Evolutionary conservation across 2,888 invertebrate genomes (phyloP).

Genomic region (Microplitis deprimator): DNA sequence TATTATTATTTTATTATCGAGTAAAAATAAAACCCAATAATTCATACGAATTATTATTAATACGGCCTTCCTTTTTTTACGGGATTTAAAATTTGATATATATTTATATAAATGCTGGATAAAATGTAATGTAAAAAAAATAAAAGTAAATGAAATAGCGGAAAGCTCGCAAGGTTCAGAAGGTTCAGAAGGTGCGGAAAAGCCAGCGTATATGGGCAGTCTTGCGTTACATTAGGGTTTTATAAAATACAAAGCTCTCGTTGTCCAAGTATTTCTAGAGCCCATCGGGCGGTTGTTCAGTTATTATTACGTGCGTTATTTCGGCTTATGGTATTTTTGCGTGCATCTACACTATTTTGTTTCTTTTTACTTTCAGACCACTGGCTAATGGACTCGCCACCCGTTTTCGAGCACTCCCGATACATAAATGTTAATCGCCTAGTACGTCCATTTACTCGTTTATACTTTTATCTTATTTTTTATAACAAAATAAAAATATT

Average conservation of each 20-base stretch:
- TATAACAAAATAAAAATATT: neutral
- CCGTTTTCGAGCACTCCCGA: slow-evolving; percentile 31
- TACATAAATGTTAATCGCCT: slow-evolving; percentile 31
- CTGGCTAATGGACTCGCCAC: slow-evolving; percentile 43
- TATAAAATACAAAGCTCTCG: slow-evolving; percentile 62
- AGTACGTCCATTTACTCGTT: slow-evolving; percentile 9
- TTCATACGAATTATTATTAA: no score
- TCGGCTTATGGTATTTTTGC: slow-evolving; percentile 60
- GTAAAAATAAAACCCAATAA: neutral
- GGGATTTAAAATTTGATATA: no score
- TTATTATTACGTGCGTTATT: slow-evolving; percentile 61
- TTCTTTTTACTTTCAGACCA: slow-evolving; percentile 34
- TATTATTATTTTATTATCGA: neutral
- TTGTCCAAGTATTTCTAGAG: slow-evolving; percentile 21
- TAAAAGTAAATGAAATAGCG: slow-evolving; percentile 3
- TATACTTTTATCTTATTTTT: neutral
- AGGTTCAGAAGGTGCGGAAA: slow-evolving; percentile 4
- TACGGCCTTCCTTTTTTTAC: no score
- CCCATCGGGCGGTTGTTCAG: slow-evolving; percentile 46
- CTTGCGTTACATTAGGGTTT: slow-evolving; percentile 65
- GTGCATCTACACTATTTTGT: slow-evolving; percentile 57
- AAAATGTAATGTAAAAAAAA: neutral
- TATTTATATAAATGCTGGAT: no score
- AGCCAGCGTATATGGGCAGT: slow-evolving; percentile 49
- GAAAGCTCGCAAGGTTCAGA: slow-evolving; percentile 25